These are phyloP conservation scores for Chydorus sphaericus DNA, from an alignment of 2,888 invertebrate species.

Conservation along the genomic window DNA sequence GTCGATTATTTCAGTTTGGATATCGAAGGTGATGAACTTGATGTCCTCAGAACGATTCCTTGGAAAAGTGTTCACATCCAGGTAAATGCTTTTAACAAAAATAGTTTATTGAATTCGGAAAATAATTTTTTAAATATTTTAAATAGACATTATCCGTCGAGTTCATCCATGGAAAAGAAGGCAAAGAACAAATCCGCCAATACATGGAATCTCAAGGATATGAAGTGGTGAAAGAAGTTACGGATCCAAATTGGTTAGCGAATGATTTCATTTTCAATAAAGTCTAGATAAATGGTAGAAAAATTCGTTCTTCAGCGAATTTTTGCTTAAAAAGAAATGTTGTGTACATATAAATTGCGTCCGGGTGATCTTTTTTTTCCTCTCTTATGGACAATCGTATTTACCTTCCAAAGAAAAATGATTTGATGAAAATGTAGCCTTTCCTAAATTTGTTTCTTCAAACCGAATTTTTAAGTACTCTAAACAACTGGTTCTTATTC, in stretches of 20 bases:
- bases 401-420: too few species aligned
- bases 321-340: too few species aligned
- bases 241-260: conserved; percentile 31
- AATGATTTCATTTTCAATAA: conserved; percentile 37
- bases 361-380: too few species aligned
- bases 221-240: conserved; percentile 29
- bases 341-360: too few species aligned
- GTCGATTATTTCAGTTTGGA: conserved; percentile 40
- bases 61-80: conserved; percentile 35
- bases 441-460: too few species aligned
- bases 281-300: too few species aligned
- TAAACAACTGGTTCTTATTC: too few species aligned
- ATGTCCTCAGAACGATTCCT: conserved; percentile 37
- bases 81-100: conserved; percentile 18
- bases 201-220: conserved; percentile 33
- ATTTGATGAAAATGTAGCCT: too few species aligned
- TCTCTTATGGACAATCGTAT: too few species aligned
- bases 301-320: too few species aligned
- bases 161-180: conserved; percentile 31
- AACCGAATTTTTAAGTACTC: too few species aligned
- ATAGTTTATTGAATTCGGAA: not conserved
- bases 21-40: conserved; percentile 37
- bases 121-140: not conserved
- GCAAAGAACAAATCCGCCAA: conserved; percentile 27
- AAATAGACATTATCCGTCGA: conserved; percentile 28